Base-by-base conservation (phyloP, 1,140 invertebrate species). In the Gerris buenoi region DNA sequence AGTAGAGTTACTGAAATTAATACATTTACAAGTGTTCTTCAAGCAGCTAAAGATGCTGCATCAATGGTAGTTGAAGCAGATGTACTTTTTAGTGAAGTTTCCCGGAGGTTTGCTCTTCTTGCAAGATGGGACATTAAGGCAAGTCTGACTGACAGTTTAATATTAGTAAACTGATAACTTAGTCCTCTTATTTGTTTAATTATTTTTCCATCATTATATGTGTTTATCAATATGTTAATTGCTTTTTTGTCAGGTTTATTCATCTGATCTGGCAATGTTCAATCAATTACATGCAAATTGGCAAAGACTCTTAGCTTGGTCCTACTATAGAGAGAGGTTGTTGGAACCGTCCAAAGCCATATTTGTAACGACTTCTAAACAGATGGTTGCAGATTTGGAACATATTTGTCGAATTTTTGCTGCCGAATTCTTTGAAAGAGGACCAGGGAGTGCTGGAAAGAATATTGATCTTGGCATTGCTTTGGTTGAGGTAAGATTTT, bases 21-120 rank as follows among this genome's bases (percentile, higher is more conserved):
- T 60, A 22, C 58, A 22, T 60, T 60, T 60, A 60, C 58, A 22
- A 22, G 23, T 13, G 58, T 60, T 5, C 23, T 60, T 5, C 58
- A 60, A 60, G 58, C 58, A 60, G 58, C 58, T 5, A 60, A 60
- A 60, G 58, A 60, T 60, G 58, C 58, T 60, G 58, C 58, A 5
- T 15, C 58, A 10, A 60, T 60, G 58, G 58, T 60, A 13, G 23
- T 60, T 22, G 58, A 60, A 15, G 58, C 58, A 22, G 58, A 60
- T 22, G 58, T 60, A 3, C 22, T 60, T 5, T 60, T 60, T 25
- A 60, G 58, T 60, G 58, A 60, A 25, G 58, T 60, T 22, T 5
- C 10, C 22, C 23, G 5, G 23, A 60, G 58, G 23, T 60, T 60
- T 60, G 58, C 58, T 25, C 58, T 60, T 22, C 58, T 60, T 13